Evolutionary conservation across 2,797 vertebrate species (phyloP).

Genomic region (Chaenodraco wilsoni): DNA sequence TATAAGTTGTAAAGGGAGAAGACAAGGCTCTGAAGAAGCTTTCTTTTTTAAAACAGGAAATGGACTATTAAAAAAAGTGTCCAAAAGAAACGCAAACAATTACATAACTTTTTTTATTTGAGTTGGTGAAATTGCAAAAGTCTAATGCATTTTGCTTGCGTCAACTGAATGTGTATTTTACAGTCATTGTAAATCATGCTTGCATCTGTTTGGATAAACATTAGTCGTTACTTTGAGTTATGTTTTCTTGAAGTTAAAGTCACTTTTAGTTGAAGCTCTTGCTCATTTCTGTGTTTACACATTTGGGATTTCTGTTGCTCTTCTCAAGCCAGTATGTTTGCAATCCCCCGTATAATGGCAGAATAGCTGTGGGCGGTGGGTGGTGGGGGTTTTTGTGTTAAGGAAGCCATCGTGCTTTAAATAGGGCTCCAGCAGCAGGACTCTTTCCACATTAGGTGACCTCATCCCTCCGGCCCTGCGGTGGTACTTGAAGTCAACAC

Average conservation of each 20-base stretch:
- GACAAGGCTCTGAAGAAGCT: neutral
- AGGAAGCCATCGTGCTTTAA: conserved; percentile 58
- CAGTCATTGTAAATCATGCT: conserved; percentile 21
- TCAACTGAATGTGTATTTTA: conserved; percentile 7
- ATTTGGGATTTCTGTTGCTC: conserved; percentile 17
- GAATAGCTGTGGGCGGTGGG: conserved; percentile 42
- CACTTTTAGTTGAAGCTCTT: conserved; percentile 10
- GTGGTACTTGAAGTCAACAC: conserved; percentile 42
- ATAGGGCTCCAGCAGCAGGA: conserved; percentile 49
- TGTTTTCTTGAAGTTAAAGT: neutral
- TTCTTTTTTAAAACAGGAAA: neutral
- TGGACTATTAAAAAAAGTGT: neutral
- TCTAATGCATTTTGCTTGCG: neutral
- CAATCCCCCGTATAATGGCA: conserved; percentile 24
- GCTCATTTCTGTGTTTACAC: conserved; percentile 23
- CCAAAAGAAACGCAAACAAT: neutral
- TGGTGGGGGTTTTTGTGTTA: conserved; percentile 35
- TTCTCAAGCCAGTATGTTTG: conserved; percentile 30
- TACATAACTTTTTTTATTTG: neutral
- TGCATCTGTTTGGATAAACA: conserved; percentile 8
- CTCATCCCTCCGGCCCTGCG: conserved; percentile 56
- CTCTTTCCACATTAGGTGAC: conserved; percentile 60
- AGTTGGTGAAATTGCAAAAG: neutral
- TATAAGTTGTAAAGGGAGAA: neutral
- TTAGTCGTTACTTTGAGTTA: conserved; percentile 7